phyloP scores from a whole-genome alignment of 2,797 vertebrate species.

The Acridotheres tristis region DNA sequence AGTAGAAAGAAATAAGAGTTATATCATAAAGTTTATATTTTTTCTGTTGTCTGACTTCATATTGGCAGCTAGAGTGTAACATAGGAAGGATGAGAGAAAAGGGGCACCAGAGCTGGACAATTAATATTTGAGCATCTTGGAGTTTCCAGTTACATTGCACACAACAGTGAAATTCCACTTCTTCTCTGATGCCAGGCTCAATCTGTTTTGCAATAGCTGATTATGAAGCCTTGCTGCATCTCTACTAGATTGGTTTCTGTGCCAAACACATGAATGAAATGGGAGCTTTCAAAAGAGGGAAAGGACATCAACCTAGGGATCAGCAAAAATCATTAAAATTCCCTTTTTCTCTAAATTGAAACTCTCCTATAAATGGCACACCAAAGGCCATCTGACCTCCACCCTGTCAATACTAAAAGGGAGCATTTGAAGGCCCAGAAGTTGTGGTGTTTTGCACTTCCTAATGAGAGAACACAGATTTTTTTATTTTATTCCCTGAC shows the following conservation, averaged over 20 bases:
- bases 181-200: not conserved
- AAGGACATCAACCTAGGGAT: not conserved
- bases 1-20: not conserved
- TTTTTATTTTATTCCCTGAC: not conserved
- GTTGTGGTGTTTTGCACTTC: not conserved
- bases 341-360: slow-evolving; percentile 11
- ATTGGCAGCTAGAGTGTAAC: not conserved
- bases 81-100: not conserved
- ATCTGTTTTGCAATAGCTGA: not conserved
- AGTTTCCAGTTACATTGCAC: not conserved
- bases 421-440: not conserved
- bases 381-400: not conserved
- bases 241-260: not conserved
- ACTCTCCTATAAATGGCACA: not conserved
- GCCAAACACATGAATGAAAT: not conserved
- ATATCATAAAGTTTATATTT: not conserved
- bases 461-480: not conserved
- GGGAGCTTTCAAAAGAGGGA: not conserved
- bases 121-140: not conserved
- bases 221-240: not conserved
- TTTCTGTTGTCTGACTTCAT: not conserved
- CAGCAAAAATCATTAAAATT: not conserved
- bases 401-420: not conserved
- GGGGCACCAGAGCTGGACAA: not conserved
- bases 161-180: not conserved